Conservation (phyloP, 2,888 invertebrate genomes). For the Vannuccia rotundouncinata region DNA sequence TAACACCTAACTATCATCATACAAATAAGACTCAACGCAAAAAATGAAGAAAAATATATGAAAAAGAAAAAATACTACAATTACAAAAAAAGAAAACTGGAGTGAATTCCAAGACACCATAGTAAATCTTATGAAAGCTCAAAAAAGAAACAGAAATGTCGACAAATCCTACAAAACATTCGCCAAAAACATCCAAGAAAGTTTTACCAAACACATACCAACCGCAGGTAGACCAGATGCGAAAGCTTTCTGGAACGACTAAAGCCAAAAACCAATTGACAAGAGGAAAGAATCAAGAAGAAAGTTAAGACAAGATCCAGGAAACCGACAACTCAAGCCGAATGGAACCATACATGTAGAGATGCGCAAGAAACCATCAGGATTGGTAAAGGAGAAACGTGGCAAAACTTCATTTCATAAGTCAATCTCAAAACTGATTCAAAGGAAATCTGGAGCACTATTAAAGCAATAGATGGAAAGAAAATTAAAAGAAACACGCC, state of each 20-base stretch:
- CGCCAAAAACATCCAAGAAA: background rate
- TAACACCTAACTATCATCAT: background rate
- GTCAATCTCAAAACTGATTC: background rate
- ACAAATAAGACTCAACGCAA: background rate
- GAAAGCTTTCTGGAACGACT: background rate
- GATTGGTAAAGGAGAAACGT: background rate
- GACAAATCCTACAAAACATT: background rate
- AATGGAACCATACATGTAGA: background rate
- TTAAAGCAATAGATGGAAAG: background rate
- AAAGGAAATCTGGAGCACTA: background rate
- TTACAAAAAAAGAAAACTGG: conserved; percentile 17
- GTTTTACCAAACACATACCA: background rate
- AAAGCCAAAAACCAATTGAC: background rate
- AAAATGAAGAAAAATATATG: background rate
- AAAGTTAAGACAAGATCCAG: background rate
- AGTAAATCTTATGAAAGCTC: background rate
- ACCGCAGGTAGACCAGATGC: background rate
- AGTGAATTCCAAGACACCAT: background rate
- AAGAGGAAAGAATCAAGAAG: background rate
- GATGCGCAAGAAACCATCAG: background rate
- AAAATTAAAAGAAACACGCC: background rate
- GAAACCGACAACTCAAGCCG: background rate
- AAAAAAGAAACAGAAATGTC: conserved; percentile 8
- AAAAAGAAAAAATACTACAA: background rate
- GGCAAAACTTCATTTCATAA: background rate